Percentiles rank a stretch among this genome's conserved stretches.
Conservation (phyloP, 2,888 invertebrate species). For the Patella ulyssiponensis region DNA sequence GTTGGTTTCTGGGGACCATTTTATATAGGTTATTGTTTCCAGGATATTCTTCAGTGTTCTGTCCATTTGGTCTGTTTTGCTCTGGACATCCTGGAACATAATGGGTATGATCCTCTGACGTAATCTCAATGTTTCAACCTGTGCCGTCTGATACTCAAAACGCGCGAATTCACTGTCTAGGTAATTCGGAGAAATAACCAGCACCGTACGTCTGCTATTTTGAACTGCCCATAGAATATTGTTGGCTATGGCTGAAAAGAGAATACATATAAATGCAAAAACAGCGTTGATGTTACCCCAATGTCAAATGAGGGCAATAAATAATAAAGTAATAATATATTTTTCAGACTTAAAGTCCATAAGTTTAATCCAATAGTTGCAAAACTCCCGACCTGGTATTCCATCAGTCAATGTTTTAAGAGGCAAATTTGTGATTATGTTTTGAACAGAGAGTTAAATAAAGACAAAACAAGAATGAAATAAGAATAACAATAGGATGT, state of each 20-base stretch:
- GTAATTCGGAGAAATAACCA: slow-evolving; percentile 56
- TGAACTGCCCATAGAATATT: slow-evolving; percentile 61
- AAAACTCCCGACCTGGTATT: too few relatives aligned
- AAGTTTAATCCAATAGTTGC: too few relatives aligned
- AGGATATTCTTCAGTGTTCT: slow-evolving; percentile 51
- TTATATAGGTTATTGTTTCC: slow-evolving; percentile 53
- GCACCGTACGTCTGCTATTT: slow-evolving; percentile 55
- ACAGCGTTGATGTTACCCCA: too few relatives aligned
- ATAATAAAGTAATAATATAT: too few relatives aligned
- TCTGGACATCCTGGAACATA: slow-evolving; percentile 49
- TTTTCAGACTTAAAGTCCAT: too few relatives aligned
- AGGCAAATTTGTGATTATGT: too few relatives aligned
- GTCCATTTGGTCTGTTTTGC: slow-evolving; percentile 43
- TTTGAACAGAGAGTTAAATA: too few relatives aligned
- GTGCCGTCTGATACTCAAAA: slow-evolving; percentile 61
- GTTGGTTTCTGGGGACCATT: slow-evolving; percentile 45
- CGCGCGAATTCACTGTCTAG: slow-evolving; percentile 56
- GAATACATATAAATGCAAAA: too few relatives aligned
- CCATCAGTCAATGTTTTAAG: too few relatives aligned
- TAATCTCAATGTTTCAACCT: slow-evolving; percentile 57
- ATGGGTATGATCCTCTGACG: slow-evolving; percentile 60
- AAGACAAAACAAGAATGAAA: too few relatives aligned
- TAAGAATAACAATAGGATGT: too few relatives aligned
- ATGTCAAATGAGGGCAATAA: too few relatives aligned
- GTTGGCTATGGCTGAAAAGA: slow-evolving; percentile 55